Base-by-base conservation (phyloP, 2,888 invertebrate species). In the Lumbricus terrestris region DNA sequence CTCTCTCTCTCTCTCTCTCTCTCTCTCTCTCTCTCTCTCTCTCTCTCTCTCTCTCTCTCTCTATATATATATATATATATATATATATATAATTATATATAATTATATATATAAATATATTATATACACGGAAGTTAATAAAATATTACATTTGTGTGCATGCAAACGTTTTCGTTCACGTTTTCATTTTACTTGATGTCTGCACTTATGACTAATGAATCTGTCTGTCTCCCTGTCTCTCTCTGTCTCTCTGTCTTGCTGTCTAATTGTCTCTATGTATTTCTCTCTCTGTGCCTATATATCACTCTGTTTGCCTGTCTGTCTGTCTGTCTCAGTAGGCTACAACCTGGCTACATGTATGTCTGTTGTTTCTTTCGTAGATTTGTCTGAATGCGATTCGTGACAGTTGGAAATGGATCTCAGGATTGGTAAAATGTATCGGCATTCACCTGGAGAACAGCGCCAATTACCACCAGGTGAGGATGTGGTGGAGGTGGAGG, bases 391-490 rank as follows among this genome's bases (percentile, higher is more conserved):
- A 20, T 16, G 85, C 85, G 20, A 85, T 85, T 85, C 34, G 85
- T n/a, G 35, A 85, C 18, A 85, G 85, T 33, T 85, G 85, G 85
- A 85, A 85, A 11, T 85, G 85, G 85, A 33, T 85, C 85, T 18
- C 34, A 85, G 35, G 37, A 34, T 37, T 85, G 23, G 33, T 23
- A 16, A 85, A 37, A 18, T 85, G 85, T 85, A 34, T 85, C 16
- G 23, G 37, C 35, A 85, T 37, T 85, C 85, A 85, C 85, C 16
- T 85, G 11, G 35, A 85, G 20, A 85, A 85, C 85, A 85, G 85
- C 85, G 18, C 35, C 4, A 85, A 85, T 37, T 85, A 85, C 85
- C 85, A 85, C 85, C 35, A 85, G 85, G 85, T 85, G 11, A 82
- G 18, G 33, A 85, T 34, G 37, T 5, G n/a, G n/a, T n/a, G n/a